phyloP scores from a whole-genome alignment of 1,140 invertebrate species.

The Dinothrombium tinctorium region DNA sequence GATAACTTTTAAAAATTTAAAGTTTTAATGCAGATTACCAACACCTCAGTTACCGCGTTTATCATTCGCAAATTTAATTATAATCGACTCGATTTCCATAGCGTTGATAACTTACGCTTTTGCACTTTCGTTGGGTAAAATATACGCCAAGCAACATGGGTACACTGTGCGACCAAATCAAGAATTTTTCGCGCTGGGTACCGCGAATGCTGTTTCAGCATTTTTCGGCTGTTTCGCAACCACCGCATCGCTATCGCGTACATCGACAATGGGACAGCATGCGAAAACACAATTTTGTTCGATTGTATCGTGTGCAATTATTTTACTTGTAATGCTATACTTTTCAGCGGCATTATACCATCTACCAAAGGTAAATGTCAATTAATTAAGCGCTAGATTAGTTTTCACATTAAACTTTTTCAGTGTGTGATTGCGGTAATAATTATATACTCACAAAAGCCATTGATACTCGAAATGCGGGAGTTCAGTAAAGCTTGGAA shows the following conservation, averaged over 20 bases:
- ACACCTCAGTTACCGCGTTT: conserved; percentile 26
- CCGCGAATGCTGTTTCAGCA: conserved; percentile 26
- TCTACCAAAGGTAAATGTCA: conserved; percentile 20
- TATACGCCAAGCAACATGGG: conserved; percentile 61
- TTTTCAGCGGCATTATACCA: conserved; percentile 22
- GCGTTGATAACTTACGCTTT: conserved; percentile 68
- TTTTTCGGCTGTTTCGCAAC: conserved; percentile 65
- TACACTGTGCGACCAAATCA: conserved; percentile 75
- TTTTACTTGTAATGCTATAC: conserved; percentile 27
- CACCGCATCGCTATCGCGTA: conserved; percentile 52
- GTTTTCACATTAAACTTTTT: no score
- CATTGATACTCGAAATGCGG: conserved; percentile 23
- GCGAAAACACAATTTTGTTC: conserved; percentile 20
- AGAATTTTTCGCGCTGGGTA: conserved; percentile 29
- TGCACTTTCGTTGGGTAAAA: conserved; percentile 72
- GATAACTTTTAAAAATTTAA: conserved; percentile 34
- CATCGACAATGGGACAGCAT: conserved; percentile 18
- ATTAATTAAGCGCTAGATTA: no score
- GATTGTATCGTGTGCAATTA: conserved; percentile 24
- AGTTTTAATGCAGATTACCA: background rate
- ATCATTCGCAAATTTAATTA: conserved; percentile 9
- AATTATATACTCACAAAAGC: conserved; percentile 26
- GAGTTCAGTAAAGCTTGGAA: conserved; percentile 22
- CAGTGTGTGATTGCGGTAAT: conserved; percentile 26
- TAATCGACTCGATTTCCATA: conserved; percentile 24